Evolutionary conservation across 2,888 invertebrate genomes (phyloP).

Genomic region (Mesorhabditis belari): DNA sequence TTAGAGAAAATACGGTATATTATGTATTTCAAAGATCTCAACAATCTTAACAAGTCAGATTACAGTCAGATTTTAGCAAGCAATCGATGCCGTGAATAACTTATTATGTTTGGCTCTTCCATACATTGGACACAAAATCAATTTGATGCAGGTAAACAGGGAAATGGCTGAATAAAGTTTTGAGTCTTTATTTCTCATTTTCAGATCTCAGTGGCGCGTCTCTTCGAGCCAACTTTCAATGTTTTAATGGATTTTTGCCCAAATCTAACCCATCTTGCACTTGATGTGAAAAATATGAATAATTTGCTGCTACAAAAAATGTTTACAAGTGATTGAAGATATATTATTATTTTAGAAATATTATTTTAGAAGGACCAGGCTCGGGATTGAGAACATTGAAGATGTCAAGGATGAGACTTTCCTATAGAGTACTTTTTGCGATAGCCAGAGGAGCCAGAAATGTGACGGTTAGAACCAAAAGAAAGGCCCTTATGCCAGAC

Average conservation of each 20-base stretch:
- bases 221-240: slow-evolving; percentile 38
- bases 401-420: slow-evolving; percentile 41
- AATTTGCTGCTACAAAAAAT: slow-evolving; percentile 33
- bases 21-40: no score
- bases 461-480: slow-evolving; percentile 9
- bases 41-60: no score
- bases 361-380: slow-evolving; percentile 19
- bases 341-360: not conserved
- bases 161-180: not conserved
- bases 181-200: not conserved
- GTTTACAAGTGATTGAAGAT: slow-evolving; percentile 24
- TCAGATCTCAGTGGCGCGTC: slow-evolving; percentile 35
- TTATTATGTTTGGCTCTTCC: slow-evolving; percentile 38
- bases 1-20: no score
- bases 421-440: slow-evolving; percentile 47
- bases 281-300: slow-evolving; percentile 43
- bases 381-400: slow-evolving; percentile 33
- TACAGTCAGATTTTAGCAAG: slow-evolving; percentile 22
- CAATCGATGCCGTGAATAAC: slow-evolving; percentile 42
- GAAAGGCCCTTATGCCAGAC: no score
- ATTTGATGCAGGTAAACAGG: slow-evolving; percentile 31
- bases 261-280: slow-evolving; percentile 37
- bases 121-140: slow-evolving; percentile 38
- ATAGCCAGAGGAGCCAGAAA: slow-evolving; percentile 46
- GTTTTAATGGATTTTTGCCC: slow-evolving; percentile 35